Evolutionary conservation across 2,797 vertebrate species (phyloP), one percentile per base, ranked within the genome.

Genomic region (Spinus olivaceus): DNA sequence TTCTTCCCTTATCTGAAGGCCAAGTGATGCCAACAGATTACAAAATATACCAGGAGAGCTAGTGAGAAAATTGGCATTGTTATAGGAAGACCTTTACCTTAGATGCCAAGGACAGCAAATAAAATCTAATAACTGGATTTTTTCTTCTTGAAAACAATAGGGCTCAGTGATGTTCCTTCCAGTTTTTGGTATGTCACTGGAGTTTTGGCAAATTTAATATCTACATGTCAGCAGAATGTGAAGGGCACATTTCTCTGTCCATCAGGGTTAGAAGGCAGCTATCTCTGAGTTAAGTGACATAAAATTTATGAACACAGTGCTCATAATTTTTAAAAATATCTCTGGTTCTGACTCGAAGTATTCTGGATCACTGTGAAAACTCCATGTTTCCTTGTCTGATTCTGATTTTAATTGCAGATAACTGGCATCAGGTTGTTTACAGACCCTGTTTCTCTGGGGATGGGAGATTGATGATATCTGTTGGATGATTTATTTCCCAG

Each of bases 361-460:
- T 50, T 80, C 57, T 81, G 53, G 71, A 50, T 28, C 32, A 9
- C 14, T 73, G 14, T 33, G 39, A 85, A 91, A 90, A 10, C 25
- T 74, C 15, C 4, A 10, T 25, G 18, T 78, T 92, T 63, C 28
- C 59, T 89, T 77, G 54, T 23, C 70, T 80, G 61, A 59, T 65
- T n/a, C 8, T 37, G 67, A 71, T 71, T 93, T 92, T 71, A 94
- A 66, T 69, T 94, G 61, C 76, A 86, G 61, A 64, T 85, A 83
- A 89, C 89, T 90, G 90, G 25, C 49, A 53, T 77, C 20, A n/a
- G 7, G 20, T 20, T 83, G 81, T 92, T 96, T 94, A 88, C 35
- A 66, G 56, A 61, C 3, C 12, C 60, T 1, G 0, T 63, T 71
- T 79, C 23, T 47, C 35, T 87, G 87, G 47, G 64, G 35, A 37